Percentiles rank a stretch among this genome's conserved stretches.
Conservation (phyloP, 2,888 invertebrate species). For the Sipha maydis region DNA sequence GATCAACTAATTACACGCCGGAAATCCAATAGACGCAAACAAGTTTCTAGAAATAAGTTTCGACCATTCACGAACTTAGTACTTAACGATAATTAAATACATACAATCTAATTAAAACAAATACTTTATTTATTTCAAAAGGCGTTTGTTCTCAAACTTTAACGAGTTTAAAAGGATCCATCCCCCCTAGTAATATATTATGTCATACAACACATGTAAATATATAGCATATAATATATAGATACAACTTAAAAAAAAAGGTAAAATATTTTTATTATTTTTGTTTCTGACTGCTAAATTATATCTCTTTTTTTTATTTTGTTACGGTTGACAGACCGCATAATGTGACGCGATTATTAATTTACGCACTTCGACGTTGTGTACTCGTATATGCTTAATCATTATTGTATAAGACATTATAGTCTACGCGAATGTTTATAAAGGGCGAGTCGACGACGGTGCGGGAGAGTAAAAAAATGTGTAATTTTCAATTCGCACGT, state of each 20-base stretch:
- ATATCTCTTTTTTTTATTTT: background rate
- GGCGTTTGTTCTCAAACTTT: background rate
- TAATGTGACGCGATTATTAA: background rate
- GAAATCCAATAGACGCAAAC: constrained; percentile 5
- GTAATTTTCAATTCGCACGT: background rate
- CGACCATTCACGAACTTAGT: background rate
- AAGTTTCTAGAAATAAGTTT: background rate
- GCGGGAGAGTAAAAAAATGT: background rate
- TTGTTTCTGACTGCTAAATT: background rate
- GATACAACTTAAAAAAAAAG: background rate
- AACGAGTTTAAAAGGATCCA: background rate
- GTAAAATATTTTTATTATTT: background rate
- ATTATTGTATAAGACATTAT: background rate
- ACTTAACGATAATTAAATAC: background rate
- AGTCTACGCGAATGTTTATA: background rate
- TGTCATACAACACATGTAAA: background rate
- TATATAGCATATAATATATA: background rate
- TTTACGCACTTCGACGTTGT: background rate
- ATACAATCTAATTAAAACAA: background rate
- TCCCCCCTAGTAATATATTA: background rate
- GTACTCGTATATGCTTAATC: background rate
- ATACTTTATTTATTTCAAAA: background rate
- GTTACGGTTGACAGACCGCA: background rate
- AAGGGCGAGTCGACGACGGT: background rate
- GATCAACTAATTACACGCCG: background rate